Evolutionary conservation across 92 coral and sea anemone genomes (phyloP), one percentile per base, ranked within the genome.

Genomic region (Meandrina meandrites): DNA sequence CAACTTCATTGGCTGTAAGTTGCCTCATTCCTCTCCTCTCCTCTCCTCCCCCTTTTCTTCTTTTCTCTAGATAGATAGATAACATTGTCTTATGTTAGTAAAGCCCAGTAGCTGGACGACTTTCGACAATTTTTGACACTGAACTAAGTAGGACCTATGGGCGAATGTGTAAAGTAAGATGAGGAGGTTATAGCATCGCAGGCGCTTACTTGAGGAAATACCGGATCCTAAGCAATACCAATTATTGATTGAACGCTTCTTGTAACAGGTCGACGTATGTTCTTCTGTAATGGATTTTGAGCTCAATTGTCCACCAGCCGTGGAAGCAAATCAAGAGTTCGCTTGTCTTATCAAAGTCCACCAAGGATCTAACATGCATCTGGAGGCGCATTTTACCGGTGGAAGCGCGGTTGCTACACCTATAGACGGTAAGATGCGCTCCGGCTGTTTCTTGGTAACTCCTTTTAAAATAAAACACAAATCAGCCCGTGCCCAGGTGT

Each of bases 241-340:
- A 71, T 71, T 5, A 5, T 15, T 71, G 47, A 35, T 37, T 37
- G 1, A 73, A 73, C 28, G 78, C n/a, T 82, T 76, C 67, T 30
- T 24, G 34, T 80, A 22, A 11, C 42, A 91, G 89, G 82, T 91
- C 79, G 54, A 86, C 32, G 93, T 93, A 76, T 73, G 54, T 73
- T 84, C 91, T 28, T 68, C 45, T 21, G 74, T 89, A 54, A 68
- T 78, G n/a, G 47, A 50, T 32, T 90, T 87, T 12, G 90, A 89
- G 7, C 90, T 84, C 27, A 86, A 75, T 22, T 94, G 99, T 70
- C 98, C 99, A 31, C 4, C 79, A 34, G 91, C 83, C 31, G 98
- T 89, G 13, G 93, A 86, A 57, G 92, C 90, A 4, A 66, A 68
- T 18, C 62, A 81, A 14, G 81, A 71, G 75, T 87, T 86, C 42